Percentiles rank a stretch among this genome's conserved stretches.
These are phyloP conservation scores for Lepus americanus DNA, from an alignment of 2,113 vertebrate genomes.

Conservation along the genomic window DNA sequence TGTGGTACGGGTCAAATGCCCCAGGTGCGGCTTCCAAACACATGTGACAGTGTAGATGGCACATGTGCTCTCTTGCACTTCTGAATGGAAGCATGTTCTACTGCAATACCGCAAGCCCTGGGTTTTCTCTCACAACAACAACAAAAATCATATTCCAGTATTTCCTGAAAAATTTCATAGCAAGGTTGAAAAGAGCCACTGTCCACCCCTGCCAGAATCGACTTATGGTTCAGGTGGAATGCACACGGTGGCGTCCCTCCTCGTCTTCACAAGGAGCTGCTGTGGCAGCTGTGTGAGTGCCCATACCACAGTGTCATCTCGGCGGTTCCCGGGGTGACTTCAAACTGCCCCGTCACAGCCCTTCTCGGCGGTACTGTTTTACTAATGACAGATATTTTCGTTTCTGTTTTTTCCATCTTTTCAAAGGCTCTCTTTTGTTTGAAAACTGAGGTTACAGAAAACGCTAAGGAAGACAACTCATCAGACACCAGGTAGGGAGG, in stretches of 20 bases:
- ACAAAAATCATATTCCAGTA: conserved; percentile 38
- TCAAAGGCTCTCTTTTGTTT: conserved; percentile 48
- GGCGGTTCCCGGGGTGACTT: neutral
- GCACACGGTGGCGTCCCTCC: neutral
- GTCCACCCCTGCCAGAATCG: conserved; percentile 42
- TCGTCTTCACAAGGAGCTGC: conserved; percentile 13
- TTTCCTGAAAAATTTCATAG: conserved; percentile 65
- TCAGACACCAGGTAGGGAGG: neutral
- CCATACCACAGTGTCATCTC: no score
- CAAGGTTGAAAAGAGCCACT: conserved; percentile 54
- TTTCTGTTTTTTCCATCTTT: neutral
- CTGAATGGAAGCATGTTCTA: neutral
- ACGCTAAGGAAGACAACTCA: conserved; percentile 44
- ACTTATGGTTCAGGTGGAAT: conserved; percentile 44
- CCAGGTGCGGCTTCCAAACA: neutral
- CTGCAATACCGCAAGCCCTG: neutral
- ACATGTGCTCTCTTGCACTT: neutral
- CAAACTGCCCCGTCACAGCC: neutral
- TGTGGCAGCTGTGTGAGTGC: neutral
- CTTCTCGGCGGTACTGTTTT: neutral
- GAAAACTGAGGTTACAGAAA: conserved; percentile 12
- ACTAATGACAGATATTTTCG: neutral
- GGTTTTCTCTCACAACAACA: conserved; percentile 41
- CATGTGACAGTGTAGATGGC: neutral
- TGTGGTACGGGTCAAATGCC: neutral